A percentile compares a stretch with the other conserved stretches of the same genome.
Evolutionary conservation across 2,888 invertebrate species (phyloP).

Genomic region (Griposia aprilina): DNA sequence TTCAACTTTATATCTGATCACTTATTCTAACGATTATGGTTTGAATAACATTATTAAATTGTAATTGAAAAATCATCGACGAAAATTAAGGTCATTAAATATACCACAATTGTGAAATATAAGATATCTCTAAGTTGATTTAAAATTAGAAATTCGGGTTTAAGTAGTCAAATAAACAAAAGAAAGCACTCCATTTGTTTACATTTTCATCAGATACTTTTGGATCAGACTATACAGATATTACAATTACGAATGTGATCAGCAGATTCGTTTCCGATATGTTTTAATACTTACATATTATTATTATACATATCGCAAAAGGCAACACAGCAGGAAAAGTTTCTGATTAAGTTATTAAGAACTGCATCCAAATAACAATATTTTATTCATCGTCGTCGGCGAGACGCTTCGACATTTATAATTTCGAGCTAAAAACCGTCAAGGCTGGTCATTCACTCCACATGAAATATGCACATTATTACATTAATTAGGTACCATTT

Average conservation of each 20-base stretch:
- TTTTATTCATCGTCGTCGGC: not conserved
- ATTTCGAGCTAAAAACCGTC: constrained; percentile 12
- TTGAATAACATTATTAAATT: too few relatives aligned
- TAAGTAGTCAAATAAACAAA: too few relatives aligned
- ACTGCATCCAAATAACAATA: constrained; percentile 29
- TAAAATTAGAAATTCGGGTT: too few relatives aligned
- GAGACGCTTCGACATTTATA: constrained; percentile 35
- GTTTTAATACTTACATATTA: not conserved
- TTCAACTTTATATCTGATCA: too few relatives aligned
- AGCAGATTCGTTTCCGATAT: not conserved
- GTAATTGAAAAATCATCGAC: too few relatives aligned
- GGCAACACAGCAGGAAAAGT: not conserved
- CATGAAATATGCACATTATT: constrained; percentile 29
- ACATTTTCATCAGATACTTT: too few relatives aligned
- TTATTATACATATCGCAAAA: not conserved
- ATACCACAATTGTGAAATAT: too few relatives aligned
- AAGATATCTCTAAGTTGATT: too few relatives aligned
- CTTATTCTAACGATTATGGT: too few relatives aligned
- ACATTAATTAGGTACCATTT: constrained; percentile 15
- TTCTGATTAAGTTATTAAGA: not conserved
- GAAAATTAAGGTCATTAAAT: too few relatives aligned
- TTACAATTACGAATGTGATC: not conserved
- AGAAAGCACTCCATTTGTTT: too few relatives aligned
- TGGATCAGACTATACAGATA: too few relatives aligned
- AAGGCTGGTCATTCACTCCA: constrained; percentile 52